Evolutionary conservation across 1,140 invertebrate genomes (phyloP).

Genomic region (Himalopsyche phryganea): DNA sequence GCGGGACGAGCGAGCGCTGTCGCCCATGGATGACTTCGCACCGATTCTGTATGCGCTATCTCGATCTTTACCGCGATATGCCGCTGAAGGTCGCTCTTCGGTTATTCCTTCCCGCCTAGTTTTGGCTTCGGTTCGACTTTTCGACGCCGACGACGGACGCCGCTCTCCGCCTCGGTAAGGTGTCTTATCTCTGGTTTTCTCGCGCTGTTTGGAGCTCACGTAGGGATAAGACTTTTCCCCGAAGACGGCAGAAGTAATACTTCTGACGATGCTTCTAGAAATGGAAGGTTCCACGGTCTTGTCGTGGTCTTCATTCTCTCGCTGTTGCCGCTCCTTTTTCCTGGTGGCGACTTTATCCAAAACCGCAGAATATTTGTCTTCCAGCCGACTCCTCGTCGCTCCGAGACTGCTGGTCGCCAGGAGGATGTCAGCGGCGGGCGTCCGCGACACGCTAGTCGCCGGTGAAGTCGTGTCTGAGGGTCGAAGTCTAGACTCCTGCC

Average conservation of each 20-base stretch:
- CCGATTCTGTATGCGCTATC: conserved; percentile 49
- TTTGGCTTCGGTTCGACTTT: not conserved
- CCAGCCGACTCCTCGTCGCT: conserved; percentile 60
- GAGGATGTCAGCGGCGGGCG: conserved; percentile 44
- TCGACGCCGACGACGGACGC: conserved; percentile 34
- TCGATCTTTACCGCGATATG: conserved; percentile 45
- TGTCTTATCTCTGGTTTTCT: conserved; percentile 57
- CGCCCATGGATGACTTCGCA: conserved; percentile 30
- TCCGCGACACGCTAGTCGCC: conserved; percentile 42
- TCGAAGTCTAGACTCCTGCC: conserved; percentile 20
- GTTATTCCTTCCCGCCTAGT: conserved; percentile 34
- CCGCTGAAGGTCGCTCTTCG: not conserved
- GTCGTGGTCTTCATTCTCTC: conserved; percentile 47
- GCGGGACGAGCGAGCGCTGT: conserved; percentile 43
- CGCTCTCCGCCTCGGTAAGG: conserved; percentile 51
- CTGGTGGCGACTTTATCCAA: conserved; percentile 63
- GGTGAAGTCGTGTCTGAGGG: conserved; percentile 40
- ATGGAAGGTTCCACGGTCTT: conserved; percentile 57
- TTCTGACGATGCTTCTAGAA: conserved; percentile 52
- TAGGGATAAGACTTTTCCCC: conserved; percentile 68
- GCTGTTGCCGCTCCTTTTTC: conserved; percentile 49
- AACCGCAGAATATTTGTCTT: conserved; percentile 71
- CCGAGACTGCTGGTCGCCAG: conserved; percentile 49
- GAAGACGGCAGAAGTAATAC: conserved; percentile 62
- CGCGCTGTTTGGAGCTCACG: conserved; percentile 42